Conservation (phyloP, 2,888 invertebrate genomes). For the Disparrhopalites patrizii region DNA sequence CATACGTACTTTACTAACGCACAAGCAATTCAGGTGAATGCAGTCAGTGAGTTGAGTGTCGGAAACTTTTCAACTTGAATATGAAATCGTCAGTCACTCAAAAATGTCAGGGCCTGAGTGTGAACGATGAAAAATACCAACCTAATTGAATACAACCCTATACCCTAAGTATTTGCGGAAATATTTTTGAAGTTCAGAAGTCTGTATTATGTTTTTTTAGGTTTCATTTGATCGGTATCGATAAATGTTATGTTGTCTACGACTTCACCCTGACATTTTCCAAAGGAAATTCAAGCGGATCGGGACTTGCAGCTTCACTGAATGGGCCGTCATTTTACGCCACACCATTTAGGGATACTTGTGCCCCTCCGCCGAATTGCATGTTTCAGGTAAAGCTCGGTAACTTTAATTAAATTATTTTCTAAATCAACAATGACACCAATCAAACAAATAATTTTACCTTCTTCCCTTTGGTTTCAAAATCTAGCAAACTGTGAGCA, state of each 20-base stretch:
- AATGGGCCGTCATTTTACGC: constrained; percentile 37
- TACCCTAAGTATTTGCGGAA: too few species aligned
- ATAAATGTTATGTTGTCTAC: constrained; percentile 28
- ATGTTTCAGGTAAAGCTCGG: constrained; percentile 32
- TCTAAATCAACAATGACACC: background rate
- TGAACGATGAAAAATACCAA: too few species aligned
- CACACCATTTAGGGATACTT: constrained; percentile 45
- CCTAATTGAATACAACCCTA: too few species aligned
- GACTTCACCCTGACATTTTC: constrained; percentile 38
- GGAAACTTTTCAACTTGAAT: background rate
- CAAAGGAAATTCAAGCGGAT: constrained; percentile 37
- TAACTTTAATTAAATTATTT: background rate
- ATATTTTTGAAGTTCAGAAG: background rate
- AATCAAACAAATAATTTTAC: background rate
- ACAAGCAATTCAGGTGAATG: too few species aligned
- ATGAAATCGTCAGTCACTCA: background rate
- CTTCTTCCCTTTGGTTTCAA: background rate
- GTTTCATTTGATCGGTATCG: constrained; percentile 34
- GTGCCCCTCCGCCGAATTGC: constrained; percentile 46
- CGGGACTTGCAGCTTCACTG: constrained; percentile 40
- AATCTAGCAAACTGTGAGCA: background rate
- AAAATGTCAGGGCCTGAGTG: too few species aligned
- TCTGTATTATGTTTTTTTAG: constrained; percentile 28
- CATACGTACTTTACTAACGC: too few species aligned
- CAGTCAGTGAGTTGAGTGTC: background rate